These are phyloP conservation scores for Leptodactylus fallax DNA, from an alignment of 2,797 vertebrate genomes.

Conservation along the genomic window DNA sequence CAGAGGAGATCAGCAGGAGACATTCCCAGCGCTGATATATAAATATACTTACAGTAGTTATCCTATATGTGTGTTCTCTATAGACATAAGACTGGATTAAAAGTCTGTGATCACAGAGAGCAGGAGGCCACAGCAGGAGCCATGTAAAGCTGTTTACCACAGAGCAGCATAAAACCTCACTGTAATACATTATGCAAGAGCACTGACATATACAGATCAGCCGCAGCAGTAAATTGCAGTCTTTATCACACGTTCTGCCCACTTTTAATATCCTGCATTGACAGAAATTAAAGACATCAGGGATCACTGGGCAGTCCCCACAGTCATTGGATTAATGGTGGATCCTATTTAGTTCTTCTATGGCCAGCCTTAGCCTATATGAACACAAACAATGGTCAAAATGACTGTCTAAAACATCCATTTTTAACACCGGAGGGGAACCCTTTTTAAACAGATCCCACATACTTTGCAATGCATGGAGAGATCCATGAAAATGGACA, in stretches of 20 bases:
- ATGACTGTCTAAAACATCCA: too few relatives aligned
- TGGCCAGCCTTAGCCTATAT: too few relatives aligned
- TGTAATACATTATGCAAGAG: slow-evolving; percentile 37
- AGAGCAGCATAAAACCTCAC: slow-evolving; percentile 35
- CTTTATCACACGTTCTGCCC: background rate
- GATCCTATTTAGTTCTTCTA: too few relatives aligned
- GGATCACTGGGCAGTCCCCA: background rate
- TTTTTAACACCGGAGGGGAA: too few relatives aligned
- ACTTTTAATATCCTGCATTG: slow-evolving; percentile 6
- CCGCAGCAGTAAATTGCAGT: background rate
- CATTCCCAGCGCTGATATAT: background rate
- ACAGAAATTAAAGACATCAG: background rate
- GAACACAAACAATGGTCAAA: too few relatives aligned
- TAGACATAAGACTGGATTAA: slow-evolving; percentile 10
- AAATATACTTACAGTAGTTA: background rate
- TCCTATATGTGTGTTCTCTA: background rate
- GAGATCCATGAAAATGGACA: too few relatives aligned
- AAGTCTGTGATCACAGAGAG: slow-evolving; percentile 34
- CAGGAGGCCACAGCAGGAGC: slow-evolving; percentile 42
- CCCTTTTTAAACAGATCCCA: too few relatives aligned
- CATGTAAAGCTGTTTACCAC: slow-evolving; percentile 15
- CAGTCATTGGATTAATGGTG: background rate
- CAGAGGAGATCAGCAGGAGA: background rate
- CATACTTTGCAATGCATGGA: too few relatives aligned
- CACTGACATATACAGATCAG: slow-evolving; percentile 14